A percentile compares a stretch with the other conserved stretches of the same genome.
Evolutionary conservation across 2,888 invertebrate species (phyloP).

Genomic region (Argynnis bischoffii): DNA sequence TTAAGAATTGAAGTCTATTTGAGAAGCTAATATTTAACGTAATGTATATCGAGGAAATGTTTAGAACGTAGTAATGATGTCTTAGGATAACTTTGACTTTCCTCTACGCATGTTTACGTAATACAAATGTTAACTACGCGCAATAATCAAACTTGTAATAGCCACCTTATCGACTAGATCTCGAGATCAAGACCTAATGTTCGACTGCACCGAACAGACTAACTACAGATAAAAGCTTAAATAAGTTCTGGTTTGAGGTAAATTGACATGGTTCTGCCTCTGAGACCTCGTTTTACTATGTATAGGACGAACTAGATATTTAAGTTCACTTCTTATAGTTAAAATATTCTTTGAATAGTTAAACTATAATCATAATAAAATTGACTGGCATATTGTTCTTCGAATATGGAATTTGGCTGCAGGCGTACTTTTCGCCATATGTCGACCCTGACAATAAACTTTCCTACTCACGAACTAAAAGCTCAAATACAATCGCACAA

Average conservation of each 20-base stretch:
- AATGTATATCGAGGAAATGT: constrained; percentile 2
- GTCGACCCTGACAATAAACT: constrained; percentile 78
- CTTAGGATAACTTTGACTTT: too few species aligned
- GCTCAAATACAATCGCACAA: constrained; percentile 39
- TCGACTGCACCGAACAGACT: too few species aligned
- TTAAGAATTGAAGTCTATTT: constrained; percentile 11
- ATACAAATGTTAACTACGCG: too few species aligned
- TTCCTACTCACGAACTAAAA: constrained; percentile 44
- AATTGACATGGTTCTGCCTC: too few species aligned
- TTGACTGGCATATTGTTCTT: constrained; percentile 47
- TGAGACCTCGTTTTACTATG: too few species aligned
- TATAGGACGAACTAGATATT: not conserved
- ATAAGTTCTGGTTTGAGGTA: too few species aligned
- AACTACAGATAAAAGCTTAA: too few species aligned
- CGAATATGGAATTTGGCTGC: constrained; percentile 63
- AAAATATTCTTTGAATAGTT: constrained; percentile 1
- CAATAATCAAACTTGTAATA: too few species aligned
- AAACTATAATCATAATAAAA: constrained; percentile 20
- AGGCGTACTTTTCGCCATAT: constrained; percentile 73
- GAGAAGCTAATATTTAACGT: not conserved
- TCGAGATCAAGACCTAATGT: too few species aligned
- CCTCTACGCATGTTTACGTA: too few species aligned
- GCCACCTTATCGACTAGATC: too few species aligned
- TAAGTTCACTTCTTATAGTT: not conserved
- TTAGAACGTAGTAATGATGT: not conserved